A percentile compares a stretch with the other conserved stretches of the same genome.
Conservation (phyloP, 2,797 vertebrate species). For the Acrossocheilus wenchowensis region DNA sequence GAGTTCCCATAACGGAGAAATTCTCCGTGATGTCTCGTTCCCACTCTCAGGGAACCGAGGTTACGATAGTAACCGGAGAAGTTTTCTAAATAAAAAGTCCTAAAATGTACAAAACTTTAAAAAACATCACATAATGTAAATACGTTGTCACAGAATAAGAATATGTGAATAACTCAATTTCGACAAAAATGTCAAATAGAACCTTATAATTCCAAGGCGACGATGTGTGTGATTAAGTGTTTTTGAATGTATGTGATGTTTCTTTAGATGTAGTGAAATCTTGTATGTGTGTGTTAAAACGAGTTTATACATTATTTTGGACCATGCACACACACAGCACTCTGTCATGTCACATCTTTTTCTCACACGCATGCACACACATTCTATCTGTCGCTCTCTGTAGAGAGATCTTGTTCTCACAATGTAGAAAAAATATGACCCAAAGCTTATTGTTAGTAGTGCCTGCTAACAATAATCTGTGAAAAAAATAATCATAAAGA, state of each 20-base stretch:
- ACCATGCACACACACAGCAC: not conserved
- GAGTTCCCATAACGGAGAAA: no score
- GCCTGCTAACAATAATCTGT: not conserved
- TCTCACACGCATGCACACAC: not conserved
- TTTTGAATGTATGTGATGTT: constrained; percentile 19
- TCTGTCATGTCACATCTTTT: not conserved
- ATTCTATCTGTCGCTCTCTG: not conserved
- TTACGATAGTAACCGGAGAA: no score
- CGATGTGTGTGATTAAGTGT: not conserved
- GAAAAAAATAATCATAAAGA: not conserved
- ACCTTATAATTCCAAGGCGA: no score
- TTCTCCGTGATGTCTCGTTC: no score
- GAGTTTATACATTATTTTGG: not conserved
- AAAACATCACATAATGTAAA: no score
- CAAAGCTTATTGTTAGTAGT: not conserved
- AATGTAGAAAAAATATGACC: not conserved
- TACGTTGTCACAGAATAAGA: no score
- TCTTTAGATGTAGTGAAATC: not conserved
- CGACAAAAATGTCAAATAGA: no score
- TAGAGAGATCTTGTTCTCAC: not conserved
- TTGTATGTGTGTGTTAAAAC: not conserved
- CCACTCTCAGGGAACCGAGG: no score
- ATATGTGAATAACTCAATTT: no score
- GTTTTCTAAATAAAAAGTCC: no score
- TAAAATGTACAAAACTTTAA: no score